Percentiles rank a stretch among this genome's conserved stretches.
phyloP scores from a whole-genome alignment of 2,797 vertebrate species.

The Jordanella pulchra region DNA sequence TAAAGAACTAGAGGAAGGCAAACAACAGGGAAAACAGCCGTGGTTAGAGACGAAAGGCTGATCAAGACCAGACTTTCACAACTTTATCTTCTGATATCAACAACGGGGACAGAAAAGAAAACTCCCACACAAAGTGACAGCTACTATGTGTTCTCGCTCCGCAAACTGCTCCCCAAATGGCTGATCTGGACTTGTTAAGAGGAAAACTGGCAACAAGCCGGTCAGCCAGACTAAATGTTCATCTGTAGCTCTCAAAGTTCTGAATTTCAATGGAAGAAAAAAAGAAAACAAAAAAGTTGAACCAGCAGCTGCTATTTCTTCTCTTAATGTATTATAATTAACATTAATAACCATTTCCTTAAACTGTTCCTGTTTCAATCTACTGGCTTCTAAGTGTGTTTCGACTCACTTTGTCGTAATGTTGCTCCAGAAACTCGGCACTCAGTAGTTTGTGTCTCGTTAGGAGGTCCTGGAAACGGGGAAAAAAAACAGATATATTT shows the following conservation, averaged over 20 bases:
- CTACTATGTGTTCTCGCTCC: constrained; percentile 34
- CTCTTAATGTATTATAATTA: not conserved
- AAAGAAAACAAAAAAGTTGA: not conserved
- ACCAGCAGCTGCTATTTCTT: not conserved
- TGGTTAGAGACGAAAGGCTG: not conserved
- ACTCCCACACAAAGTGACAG: constrained; percentile 33
- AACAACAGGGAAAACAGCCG: not conserved
- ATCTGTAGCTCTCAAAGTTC: not conserved
- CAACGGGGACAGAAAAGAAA: constrained; percentile 35
- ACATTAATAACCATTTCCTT: not conserved
- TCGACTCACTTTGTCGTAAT: constrained; percentile 94
- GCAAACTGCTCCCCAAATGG: constrained; percentile 28
- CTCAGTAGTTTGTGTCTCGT: constrained; percentile 98
- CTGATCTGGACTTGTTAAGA: constrained; percentile 24
- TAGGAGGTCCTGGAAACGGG: constrained; percentile 88
- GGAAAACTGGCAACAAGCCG: constrained; percentile 7
- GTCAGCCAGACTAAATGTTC: constrained; percentile 7
- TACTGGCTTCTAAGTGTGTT: not conserved
- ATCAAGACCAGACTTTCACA: constrained; percentile 24
- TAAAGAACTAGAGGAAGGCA: constrained; percentile 86
- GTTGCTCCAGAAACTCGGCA: constrained; percentile 96
- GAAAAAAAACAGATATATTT: constrained; percentile 2
- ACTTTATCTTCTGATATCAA: constrained; percentile 31
- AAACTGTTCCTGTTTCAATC: not conserved
- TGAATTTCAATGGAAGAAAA: not conserved